Evolutionary conservation across 2,797 vertebrate genomes (phyloP), one percentile per base, ranked within the genome.

Genomic region (Hypotaenidia philippensis): DNA sequence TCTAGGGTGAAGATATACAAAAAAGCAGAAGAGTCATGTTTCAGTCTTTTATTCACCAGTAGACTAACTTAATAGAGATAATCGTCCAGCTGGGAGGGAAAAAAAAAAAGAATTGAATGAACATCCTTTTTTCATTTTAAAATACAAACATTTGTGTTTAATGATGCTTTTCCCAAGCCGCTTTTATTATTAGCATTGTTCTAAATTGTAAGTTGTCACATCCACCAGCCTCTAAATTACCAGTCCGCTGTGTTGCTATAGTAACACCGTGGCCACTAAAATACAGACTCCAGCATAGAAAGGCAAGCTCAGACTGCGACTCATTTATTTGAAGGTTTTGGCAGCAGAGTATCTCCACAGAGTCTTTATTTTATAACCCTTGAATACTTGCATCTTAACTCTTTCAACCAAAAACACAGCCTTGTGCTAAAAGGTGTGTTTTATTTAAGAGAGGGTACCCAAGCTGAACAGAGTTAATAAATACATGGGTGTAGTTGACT

Each of bases 201-300:
- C 57, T 75, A 94, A 96, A 97, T 93, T 94, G 77, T 78, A 76
- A 94, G 91, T 91, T 89, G 85, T 93, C 86, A 86, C 77, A 86
- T 94, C 50, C 84, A 76, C 87, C 77, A 87, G 82, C 61, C 70
- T 83, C 57, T 89, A 90, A 96, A 95, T 96, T 96, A 75, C 68
- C 87, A 64, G 31, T 27, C 45, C 89, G 95, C 66, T 49, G 18
- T 79, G 93, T 97, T 97, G 92, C 96, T 83, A 96, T 87, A 66
- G 97, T 66, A 85, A 96, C 96, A 27, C 50, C 4, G 26, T 50
- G 87, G 93, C 96, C 95, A 76, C 94, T 93, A 94, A 97, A 97
- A 87, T 90, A 92, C 5, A 95, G 95, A 63, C 92, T 95, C 34
- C 9, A 1, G 66, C 10, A 0, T 21, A 49, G 78, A 85, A 94